A percentile compares a stretch with the other conserved stretches of the same genome.
These are phyloP conservation scores for Frankliniella fusca DNA, from an alignment of 2,888 invertebrate species.

Conservation along the genomic window DNA sequence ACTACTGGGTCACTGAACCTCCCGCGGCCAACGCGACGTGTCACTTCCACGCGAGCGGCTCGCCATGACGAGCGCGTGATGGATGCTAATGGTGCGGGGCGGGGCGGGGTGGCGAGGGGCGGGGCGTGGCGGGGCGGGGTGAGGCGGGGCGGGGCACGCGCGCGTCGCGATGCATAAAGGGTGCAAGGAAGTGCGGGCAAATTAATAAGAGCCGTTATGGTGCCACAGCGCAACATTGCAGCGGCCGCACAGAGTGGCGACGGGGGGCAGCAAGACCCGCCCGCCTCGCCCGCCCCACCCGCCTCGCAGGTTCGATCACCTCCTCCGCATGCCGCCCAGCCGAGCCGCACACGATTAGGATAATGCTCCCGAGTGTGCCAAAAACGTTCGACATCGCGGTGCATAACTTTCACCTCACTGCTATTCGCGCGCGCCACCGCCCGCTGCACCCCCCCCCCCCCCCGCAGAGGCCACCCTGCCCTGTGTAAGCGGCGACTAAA, in stretches of 20 bases:
- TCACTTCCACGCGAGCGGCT: slow-evolving; percentile 1
- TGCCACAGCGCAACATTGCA: too few relatives aligned
- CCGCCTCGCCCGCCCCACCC: too few relatives aligned
- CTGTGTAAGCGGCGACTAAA: too few relatives aligned
- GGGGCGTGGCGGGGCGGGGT: not conserved
- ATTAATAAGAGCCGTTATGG: slow-evolving; percentile 13
- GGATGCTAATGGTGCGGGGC: not conserved
- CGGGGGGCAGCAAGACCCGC: too few relatives aligned
- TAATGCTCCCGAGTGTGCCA: too few relatives aligned
- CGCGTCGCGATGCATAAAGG: not conserved
- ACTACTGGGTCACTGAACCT: too few relatives aligned
- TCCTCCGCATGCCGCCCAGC: not conserved
- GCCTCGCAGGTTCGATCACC: not conserved
- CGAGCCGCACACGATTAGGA: not conserved
- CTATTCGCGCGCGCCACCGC: too few relatives aligned
- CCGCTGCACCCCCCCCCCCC: too few relatives aligned
- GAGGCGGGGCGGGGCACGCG: not conserved
- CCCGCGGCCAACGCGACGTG: not conserved
- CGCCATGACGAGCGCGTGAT: slow-evolving; percentile 10
- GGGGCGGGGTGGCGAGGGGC: not conserved
- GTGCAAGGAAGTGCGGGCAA: not conserved
- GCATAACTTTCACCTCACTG: too few relatives aligned
- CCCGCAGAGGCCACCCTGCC: too few relatives aligned
- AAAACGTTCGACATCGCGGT: too few relatives aligned
- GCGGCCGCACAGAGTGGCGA: too few relatives aligned